Evolutionary conservation across 2,888 invertebrate genomes (phyloP), one percentile per base, ranked within the genome.

Genomic region (Leucozona laternaria): DNA sequence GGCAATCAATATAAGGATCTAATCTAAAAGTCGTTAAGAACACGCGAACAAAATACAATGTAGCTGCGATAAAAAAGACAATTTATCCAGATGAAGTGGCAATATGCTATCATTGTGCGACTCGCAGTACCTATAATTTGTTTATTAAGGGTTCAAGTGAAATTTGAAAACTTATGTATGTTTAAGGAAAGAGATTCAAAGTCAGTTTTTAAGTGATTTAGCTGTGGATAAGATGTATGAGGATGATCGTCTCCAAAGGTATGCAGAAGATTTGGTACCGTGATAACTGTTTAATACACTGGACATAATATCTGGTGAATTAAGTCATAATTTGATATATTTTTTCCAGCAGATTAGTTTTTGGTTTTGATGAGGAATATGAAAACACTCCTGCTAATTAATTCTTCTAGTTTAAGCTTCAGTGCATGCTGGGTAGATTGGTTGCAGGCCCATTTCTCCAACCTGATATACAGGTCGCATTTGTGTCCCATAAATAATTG

Each of bases 81-180:
- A 68, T 48, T 5, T 2, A 17, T 17, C n/a, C 11, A 43, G 48
- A 79, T 70, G 62, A 79, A n/a, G 83, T 84, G 83, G 64, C 70
- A 79, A 79, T 50, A 68, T 76, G 81, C 15, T 28, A 22, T 55
- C n/a, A 62, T 55, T 78, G 28, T 64, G n/a, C n/a, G 13, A 22
- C 20, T 20, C 5, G 10, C 11, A 50, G 11, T 37, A 50, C n/a
- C n/a, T 55, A 7, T n/a, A 8, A 25, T 7, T 57, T 25, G 53
- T 25, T 53, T 53, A 25, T 57, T 34, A 55, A 31, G 1, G 28
- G 8, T 28, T 55, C 17, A 1, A 10, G 43, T 34, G 1, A 17
- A 17, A 34, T 31, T 57, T 55, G 10, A 5, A 31, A 55, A 10
- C 28, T 28, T 10, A 25, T 13, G 15, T 40, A 40, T 7, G 5